phyloP scores from a whole-genome alignment of 2,113 vertebrate genomes.

The Cephalopterus ornatus region DNA sequence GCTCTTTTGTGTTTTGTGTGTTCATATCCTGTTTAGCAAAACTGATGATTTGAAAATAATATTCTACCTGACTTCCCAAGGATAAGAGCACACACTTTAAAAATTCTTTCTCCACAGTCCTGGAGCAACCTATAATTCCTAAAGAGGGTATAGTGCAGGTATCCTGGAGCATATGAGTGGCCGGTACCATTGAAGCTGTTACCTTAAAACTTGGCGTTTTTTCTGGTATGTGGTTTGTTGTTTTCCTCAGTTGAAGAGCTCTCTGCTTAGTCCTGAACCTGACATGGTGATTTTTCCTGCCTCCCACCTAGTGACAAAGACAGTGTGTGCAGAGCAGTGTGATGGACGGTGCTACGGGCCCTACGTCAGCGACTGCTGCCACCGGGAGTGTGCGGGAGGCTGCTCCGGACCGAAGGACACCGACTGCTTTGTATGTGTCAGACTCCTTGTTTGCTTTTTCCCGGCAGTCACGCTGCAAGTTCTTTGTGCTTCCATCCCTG shows the following conservation, averaged over 20 bases:
- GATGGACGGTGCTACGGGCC: slow-evolving; percentile 94
- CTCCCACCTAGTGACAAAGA: slow-evolving; percentile 86
- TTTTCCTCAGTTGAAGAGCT: neutral
- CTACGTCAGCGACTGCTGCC: slow-evolving; percentile 96
- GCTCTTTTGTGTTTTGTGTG: neutral
- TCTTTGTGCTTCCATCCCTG: neutral
- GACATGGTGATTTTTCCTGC: neutral
- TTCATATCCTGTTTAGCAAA: neutral
- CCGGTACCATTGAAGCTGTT: neutral
- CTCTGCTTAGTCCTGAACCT: neutral
- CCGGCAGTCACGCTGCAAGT: neutral
- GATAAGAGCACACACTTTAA: neutral
- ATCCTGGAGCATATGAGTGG: neutral
- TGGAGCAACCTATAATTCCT: rapidly evolving
- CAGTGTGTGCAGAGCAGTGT: slow-evolving; percentile 95
- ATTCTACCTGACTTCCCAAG: neutral
- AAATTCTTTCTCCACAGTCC: neutral
- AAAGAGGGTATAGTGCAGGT: neutral
- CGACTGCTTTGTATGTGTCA: slow-evolving; percentile 90
- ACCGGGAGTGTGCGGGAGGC: slow-evolving; percentile 94
- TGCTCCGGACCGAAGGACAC: slow-evolving; percentile 96
- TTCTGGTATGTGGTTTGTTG: neutral
- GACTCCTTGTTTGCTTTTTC: neutral
- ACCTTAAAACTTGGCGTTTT: neutral
- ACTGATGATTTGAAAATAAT: neutral